phyloP scores from a whole-genome alignment of 1,140 invertebrate genomes.

The Centruroides vittatus region DNA sequence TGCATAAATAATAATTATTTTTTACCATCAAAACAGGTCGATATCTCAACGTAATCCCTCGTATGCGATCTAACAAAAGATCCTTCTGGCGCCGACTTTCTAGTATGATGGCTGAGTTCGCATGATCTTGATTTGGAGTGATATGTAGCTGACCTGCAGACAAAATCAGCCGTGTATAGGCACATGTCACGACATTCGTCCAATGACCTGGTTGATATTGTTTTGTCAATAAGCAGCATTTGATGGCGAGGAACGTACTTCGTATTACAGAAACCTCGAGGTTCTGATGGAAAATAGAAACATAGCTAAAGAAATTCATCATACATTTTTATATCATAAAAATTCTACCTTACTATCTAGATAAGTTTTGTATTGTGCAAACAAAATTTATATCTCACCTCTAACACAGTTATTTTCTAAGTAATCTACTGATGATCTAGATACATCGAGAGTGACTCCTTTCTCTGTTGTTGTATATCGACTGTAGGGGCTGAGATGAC shows the following conservation, averaged over 20 bases:
- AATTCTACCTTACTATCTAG: neutral
- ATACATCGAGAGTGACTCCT: slow-evolving; percentile 6
- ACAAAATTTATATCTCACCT: slow-evolving; percentile 19
- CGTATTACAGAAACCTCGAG: slow-evolving; percentile 15
- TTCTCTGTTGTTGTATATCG: slow-evolving; percentile 28
- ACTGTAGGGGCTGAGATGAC: slow-evolving; percentile 77
- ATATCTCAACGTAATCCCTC: slow-evolving; percentile 14
- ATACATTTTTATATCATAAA: neutral
- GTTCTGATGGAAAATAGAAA: neutral
- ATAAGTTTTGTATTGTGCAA: too few relatives aligned
- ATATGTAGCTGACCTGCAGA: slow-evolving; percentile 13
- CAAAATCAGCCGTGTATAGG: slow-evolving; percentile 7
- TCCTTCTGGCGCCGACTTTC: slow-evolving; percentile 8
- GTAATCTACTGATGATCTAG: slow-evolving; percentile 23
- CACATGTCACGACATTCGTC: slow-evolving; percentile 13
- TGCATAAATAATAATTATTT: too few relatives aligned
- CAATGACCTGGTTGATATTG: neutral
- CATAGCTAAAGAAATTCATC: neutral
- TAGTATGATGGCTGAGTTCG: slow-evolving; percentile 13
- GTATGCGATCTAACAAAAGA: slow-evolving; percentile 3
- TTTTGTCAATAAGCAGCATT: slow-evolving; percentile 3
- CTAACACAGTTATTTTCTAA: slow-evolving; percentile 36
- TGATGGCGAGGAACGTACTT: slow-evolving; percentile 2
- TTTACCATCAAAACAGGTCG: slow-evolving; percentile 19
- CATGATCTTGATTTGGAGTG: slow-evolving; percentile 6